Conservation (phyloP, 2,113 vertebrate genomes). For the Prochilodus magdalenae region DNA sequence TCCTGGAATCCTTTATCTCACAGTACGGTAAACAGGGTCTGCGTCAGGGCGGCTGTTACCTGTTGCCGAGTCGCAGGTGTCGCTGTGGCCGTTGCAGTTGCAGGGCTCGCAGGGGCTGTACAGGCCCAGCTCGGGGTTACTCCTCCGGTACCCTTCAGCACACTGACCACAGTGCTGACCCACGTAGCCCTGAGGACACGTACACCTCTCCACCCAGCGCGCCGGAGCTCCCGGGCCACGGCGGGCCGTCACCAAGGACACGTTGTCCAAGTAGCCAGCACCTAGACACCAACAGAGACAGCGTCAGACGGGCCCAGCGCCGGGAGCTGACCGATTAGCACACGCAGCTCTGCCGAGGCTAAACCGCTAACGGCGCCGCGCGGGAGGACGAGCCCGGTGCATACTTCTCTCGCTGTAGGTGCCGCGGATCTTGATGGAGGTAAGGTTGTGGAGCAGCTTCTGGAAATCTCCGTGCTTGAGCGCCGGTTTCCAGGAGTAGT, state of each 20-base stretch:
- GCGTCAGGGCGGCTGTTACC: slow-evolving; percentile 72
- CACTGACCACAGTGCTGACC: slow-evolving; percentile 95
- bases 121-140: slow-evolving; percentile 77
- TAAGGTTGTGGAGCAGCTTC: slow-evolving; percentile 94
- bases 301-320: background rate
- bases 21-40: background rate
- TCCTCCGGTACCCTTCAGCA: slow-evolving; percentile 84
- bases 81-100: slow-evolving; percentile 90
- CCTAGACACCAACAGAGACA: slow-evolving; percentile 68
- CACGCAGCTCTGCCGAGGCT: background rate
- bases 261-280: slow-evolving; percentile 89
- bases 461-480: slow-evolving; percentile 90
- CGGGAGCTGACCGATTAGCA: background rate
- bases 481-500: slow-evolving; percentile 92
- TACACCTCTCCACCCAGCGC: slow-evolving; percentile 92
- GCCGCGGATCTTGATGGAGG: slow-evolving; percentile 92
- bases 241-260: slow-evolving; percentile 84
- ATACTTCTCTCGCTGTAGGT: slow-evolving; percentile 94
- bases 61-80: slow-evolving; percentile 83
- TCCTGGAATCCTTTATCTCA: background rate
- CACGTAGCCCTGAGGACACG: slow-evolving; percentile 87
- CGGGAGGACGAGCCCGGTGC: slow-evolving; percentile 39
- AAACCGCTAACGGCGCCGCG: background rate
- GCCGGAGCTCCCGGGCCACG: slow-evolving; percentile 79
- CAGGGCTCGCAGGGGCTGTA: slow-evolving; percentile 92